phyloP scores from a whole-genome alignment of 2,888 invertebrate species.

The Clepsis dumicolana region DNA sequence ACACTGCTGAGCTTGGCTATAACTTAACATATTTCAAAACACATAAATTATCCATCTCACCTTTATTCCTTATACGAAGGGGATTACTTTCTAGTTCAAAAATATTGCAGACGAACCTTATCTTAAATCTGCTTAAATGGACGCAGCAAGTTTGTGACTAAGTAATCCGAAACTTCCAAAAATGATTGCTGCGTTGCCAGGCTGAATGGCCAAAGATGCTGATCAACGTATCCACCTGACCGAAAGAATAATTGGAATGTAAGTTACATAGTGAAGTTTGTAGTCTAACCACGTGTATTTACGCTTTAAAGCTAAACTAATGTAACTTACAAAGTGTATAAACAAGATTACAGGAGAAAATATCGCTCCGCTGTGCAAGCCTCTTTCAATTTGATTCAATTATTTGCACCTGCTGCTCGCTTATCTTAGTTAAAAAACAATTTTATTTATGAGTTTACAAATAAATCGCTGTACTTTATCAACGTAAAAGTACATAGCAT shows the following conservation, averaged over 20 bases:
- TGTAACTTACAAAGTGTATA: conserved; percentile 5
- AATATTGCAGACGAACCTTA: too few species aligned
- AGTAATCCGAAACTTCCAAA: too few species aligned
- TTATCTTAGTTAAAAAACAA: conserved; percentile 9
- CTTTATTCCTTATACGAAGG: too few species aligned
- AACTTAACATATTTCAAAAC: too few species aligned
- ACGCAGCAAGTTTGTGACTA: too few species aligned
- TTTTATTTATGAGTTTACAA: conserved; percentile 10
- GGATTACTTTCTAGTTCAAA: too few species aligned
- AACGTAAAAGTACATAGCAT: neutral
- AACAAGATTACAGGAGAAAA: conserved; percentile 25
- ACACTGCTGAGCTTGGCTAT: too few species aligned
- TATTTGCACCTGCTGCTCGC: conserved; percentile 19
- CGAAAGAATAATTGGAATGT: neutral
- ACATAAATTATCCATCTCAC: too few species aligned
- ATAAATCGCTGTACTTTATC: neutral
- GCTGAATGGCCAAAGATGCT: too few species aligned
- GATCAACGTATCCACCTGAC: too few species aligned
- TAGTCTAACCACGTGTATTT: neutral
- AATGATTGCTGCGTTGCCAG: too few species aligned
- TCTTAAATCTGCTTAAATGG: too few species aligned
- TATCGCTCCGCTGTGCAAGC: conserved; percentile 28
- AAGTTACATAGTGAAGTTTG: neutral
- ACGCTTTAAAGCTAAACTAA: neutral
- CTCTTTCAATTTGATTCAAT: conserved; percentile 33